Base-by-base conservation (phyloP, 2,888 invertebrate genomes). In the Phymatocera aterrima region DNA sequence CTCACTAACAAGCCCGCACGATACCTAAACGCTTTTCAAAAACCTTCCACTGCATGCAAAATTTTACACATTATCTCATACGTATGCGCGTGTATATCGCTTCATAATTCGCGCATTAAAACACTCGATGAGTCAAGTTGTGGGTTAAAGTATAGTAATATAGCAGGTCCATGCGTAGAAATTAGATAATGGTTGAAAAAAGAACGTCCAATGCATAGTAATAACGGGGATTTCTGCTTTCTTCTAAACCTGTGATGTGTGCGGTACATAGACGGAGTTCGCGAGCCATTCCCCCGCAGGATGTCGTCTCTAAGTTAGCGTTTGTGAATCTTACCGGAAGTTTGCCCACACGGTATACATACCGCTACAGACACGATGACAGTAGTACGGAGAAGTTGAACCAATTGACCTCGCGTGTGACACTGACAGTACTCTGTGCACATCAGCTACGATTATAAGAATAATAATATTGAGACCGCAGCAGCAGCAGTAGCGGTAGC, bases 271-370 rank as follows among this genome's bases (percentile, higher is more conserved):
- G 8, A 10, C 3, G 28, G 24, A 60, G 60, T 15, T 64, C 28
- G 28, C 31, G 65, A 46, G 46, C 28, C 15, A 28, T 46, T 46
- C 24, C 57, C 28, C 24, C 37, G 37, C 68, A 68, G 72, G 72
- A 72, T 48, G 72, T 72, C 18, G 34, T 65, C 46, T 64, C 21
- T 40, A 57, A 75, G 46, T 60, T 64, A 60, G 72, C 81, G 78
- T 81, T 79, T 68, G 80, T 78, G 77, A 81, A 80, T 83, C 80
- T 78, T 77, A 80, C 82, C 84, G 85, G 85, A 84, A 84, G 84
- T 83, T 84, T 83, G 84, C 85, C 84, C 85, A 85, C 85, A 83
- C 84, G 80, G 70, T 75, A 80, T 18, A 31, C 40, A 10, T 12
- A 28, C 21, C 79, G 79, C 79, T 75, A 81, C 80, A 78, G 81